Evolutionary conservation across 2,888 invertebrate species (phyloP), one percentile per base, ranked within the genome.

Genomic region (Idaea biselata): DNA sequence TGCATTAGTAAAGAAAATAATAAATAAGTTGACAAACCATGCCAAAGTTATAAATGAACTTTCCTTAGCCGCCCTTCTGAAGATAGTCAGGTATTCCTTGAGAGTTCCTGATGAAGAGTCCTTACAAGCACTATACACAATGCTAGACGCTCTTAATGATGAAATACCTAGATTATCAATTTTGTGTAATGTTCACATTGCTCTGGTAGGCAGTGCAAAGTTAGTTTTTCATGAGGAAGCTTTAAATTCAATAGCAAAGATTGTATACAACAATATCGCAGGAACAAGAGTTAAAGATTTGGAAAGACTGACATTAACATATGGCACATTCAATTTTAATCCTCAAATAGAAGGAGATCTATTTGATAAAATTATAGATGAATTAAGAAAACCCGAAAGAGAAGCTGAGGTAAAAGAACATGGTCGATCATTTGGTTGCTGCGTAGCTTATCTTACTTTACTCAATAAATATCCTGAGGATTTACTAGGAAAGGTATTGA

Each of bases 271-370:
- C 2, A 84, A 93, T 32, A 77, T 96, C 0, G 68, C 87, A 1
- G 60, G 77, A 4, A 81, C 93, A 0, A 93, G 96, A 67, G 59
- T 96, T 0, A 97, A 97, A 84, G 97, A 97, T 78, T 86, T 97
- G 33, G 97, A 97, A 83, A 93, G 96, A 72, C 83, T 96, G 8
- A 83, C 94, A 3, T 90, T 95, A 66, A 92, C 93, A 0, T 93
- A 94, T 75, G 93, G 94, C 1, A 93, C 94, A 76, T 95, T 95
- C 69, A 93, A 95, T 79, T 93, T 91, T 62, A 82, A 85, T 64
- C 94, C 94, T 16, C 72, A 89, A 60, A 93, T 89, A n/a, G 70
- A 79, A 67, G 74, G 80, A 58, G 79, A 80, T 63, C 86, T 91
- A 60, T 81, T 87, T 64, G 77, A 88, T 14, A 89, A 88, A 68